These are phyloP conservation scores for Polymixis lichenea DNA, from an alignment of 2,888 invertebrate genomes.

Conservation along the genomic window DNA sequence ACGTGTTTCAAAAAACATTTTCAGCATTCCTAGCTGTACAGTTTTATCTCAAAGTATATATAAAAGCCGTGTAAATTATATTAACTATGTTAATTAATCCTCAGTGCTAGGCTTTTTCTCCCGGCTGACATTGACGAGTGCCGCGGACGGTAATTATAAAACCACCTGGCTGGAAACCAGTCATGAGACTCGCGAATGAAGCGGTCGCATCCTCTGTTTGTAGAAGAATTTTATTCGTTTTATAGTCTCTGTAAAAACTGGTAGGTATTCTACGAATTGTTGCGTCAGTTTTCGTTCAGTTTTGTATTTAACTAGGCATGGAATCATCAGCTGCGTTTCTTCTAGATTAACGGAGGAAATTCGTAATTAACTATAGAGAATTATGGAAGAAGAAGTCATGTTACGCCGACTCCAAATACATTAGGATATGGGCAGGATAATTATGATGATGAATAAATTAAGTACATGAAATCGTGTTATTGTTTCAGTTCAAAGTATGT, in stretches of 20 bases:
- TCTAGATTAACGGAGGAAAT: slow-evolving; percentile 3
- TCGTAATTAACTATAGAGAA: background rate
- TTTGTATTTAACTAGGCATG: slow-evolving; percentile 21
- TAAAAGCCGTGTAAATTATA: slow-evolving; percentile 52
- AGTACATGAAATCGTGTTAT: background rate
- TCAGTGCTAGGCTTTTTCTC: slow-evolving; percentile 70
- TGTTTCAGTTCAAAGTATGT: background rate
- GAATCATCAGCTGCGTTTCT: slow-evolving; percentile 22
- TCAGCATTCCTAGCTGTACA: slow-evolving; percentile 17
- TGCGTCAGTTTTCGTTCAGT: slow-evolving; percentile 23
- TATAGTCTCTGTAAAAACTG: slow-evolving; percentile 22
- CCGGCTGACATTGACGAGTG: slow-evolving; percentile 75
- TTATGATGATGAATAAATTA: background rate
- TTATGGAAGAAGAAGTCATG: background rate
- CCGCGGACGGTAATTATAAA: slow-evolving; percentile 69
- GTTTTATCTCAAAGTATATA: slow-evolving; percentile 37
- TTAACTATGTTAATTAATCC: slow-evolving; percentile 67
- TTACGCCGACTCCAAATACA: no score
- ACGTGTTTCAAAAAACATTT: slow-evolving; percentile 24
- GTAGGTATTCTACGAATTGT: slow-evolving; percentile 39
- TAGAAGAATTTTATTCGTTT: slow-evolving; percentile 59
- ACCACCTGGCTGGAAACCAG: slow-evolving; percentile 72
- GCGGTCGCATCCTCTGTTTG: slow-evolving; percentile 65
- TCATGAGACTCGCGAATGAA: slow-evolving; percentile 60
- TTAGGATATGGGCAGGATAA: no score